Percentiles rank a stretch among this genome's conserved stretches.
phyloP scores from a whole-genome alignment of 2,113 vertebrate species.

The Carlito syrichta region DNA sequence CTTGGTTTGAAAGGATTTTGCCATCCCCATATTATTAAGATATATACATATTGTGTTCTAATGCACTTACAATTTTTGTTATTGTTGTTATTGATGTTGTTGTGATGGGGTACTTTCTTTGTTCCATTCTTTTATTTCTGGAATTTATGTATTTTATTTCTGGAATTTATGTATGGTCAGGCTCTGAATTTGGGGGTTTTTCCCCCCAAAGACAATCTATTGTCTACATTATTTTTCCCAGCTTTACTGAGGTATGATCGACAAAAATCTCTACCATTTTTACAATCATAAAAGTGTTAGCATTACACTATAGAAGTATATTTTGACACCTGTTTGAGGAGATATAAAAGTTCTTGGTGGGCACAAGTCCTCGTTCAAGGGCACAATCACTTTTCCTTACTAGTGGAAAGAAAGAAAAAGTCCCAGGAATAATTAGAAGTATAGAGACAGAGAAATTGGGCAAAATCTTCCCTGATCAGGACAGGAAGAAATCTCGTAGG shows the following conservation, averaged over 20 bases:
- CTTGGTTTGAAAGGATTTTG: not conserved
- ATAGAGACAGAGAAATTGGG: not conserved
- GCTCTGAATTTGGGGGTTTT: not conserved
- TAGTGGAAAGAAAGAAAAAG: not conserved
- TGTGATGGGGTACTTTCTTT: fast-evolving
- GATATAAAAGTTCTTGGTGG: not conserved
- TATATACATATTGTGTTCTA: fast-evolving
- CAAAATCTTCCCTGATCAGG: fast-evolving
- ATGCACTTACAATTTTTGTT: not conserved
- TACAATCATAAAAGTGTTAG: not conserved
- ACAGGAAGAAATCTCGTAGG: fast-evolving
- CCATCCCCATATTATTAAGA: not conserved
- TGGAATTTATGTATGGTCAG: not conserved
- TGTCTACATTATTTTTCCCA: not conserved
- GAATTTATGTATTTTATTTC: not conserved
- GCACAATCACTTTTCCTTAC: fast-evolving
- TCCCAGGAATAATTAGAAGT: no score
- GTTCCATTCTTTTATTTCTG: not conserved
- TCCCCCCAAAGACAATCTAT: not conserved
- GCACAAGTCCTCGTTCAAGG: not conserved
- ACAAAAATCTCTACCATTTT: not conserved
- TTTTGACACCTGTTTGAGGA: not conserved
- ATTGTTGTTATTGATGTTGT: fast-evolving
- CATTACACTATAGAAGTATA: not conserved
- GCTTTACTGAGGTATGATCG: not conserved